These are phyloP conservation scores for Oscheius sp. DNA, from an alignment of 2,888 invertebrate genomes.

Conservation along the genomic window DNA sequence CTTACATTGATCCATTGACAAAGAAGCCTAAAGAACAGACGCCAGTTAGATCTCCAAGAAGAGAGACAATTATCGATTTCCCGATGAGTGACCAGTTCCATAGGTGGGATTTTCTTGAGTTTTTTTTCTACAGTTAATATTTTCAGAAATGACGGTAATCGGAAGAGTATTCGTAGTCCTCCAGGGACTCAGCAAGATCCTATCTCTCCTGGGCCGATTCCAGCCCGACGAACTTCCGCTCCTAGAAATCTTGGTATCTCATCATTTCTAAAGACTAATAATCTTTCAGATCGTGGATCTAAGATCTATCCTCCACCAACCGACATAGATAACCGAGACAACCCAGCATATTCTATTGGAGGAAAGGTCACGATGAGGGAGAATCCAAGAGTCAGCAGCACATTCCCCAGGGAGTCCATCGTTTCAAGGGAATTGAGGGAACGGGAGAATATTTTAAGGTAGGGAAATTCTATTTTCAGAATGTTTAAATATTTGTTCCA, in stretches of 20 bases:
- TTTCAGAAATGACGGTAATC: slow-evolving; percentile 1
- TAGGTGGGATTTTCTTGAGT: not conserved
- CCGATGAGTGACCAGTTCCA: not conserved
- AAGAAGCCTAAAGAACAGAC: not conserved
- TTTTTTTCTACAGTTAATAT: not conserved
- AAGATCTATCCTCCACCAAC: slow-evolving; percentile 11
- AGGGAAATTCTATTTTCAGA: not conserved
- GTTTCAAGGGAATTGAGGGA: slow-evolving; percentile 8
- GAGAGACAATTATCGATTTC: slow-evolving; percentile 23
- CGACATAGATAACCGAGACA: slow-evolving; percentile 3
- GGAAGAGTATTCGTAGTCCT: slow-evolving; percentile 14
- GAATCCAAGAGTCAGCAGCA: not conserved
- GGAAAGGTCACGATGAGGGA: not conserved
- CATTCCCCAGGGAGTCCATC: not conserved
- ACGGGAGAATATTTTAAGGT: slow-evolving; percentile 20
- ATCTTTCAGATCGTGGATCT: slow-evolving; percentile 15
- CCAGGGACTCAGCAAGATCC: not conserved
- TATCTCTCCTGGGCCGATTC: not conserved
- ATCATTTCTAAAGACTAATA: not conserved
- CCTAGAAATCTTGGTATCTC: not conserved
- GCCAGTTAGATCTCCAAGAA: not conserved
- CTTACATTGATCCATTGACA: slow-evolving; percentile 22
- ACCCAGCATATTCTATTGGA: slow-evolving; percentile 15
- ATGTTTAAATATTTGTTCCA: not conserved
- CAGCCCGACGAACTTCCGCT: slow-evolving; percentile 15